Conservation (phyloP, 1,140 invertebrate species). For the Drosophila athabasca region DNA sequence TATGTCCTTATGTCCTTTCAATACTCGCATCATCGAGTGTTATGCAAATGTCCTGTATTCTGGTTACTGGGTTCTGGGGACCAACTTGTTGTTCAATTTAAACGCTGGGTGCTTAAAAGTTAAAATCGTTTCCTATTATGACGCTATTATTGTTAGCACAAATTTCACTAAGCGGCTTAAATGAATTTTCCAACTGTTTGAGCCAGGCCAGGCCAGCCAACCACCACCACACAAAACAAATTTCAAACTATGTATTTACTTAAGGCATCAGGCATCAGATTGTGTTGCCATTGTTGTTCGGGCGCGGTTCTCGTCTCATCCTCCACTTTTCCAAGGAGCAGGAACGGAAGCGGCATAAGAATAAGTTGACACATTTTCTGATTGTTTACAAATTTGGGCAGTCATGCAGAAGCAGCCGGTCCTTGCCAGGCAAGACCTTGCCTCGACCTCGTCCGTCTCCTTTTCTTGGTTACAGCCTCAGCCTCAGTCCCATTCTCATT, state of each 20-base stretch:
- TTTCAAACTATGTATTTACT: constrained; percentile 79
- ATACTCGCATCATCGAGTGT: constrained; percentile 6
- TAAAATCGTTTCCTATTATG: constrained; percentile 62
- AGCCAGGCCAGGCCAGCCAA: constrained; percentile 16
- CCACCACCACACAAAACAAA: constrained; percentile 56
- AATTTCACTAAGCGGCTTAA: constrained; percentile 77
- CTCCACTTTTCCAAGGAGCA: not conserved
- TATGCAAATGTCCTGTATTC: constrained; percentile 28
- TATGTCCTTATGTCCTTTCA: constrained; percentile 1
- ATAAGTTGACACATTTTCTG: constrained; percentile 81
- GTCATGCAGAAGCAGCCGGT: constrained; percentile 52
- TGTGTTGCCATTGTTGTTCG: constrained; percentile 67
- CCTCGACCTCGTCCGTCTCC: constrained; percentile 17
- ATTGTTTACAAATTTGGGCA: constrained; percentile 81
- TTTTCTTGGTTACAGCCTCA: not conserved
- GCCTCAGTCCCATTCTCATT: too few species aligned
- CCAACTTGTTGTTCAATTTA: constrained; percentile 54
- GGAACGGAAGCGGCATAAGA: constrained; percentile 28
- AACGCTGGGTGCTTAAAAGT: constrained; percentile 58
- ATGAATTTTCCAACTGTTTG: constrained; percentile 66
- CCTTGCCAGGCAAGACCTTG: constrained; percentile 39
- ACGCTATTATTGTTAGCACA: constrained; percentile 69
- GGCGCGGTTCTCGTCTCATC: constrained; percentile 2
- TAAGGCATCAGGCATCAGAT: constrained; percentile 67
- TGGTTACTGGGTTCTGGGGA: not conserved